Evolutionary conservation across 2,888 invertebrate species (phyloP), one percentile per base, ranked within the genome.

Genomic region (Lomographa bimaculata): DNA sequence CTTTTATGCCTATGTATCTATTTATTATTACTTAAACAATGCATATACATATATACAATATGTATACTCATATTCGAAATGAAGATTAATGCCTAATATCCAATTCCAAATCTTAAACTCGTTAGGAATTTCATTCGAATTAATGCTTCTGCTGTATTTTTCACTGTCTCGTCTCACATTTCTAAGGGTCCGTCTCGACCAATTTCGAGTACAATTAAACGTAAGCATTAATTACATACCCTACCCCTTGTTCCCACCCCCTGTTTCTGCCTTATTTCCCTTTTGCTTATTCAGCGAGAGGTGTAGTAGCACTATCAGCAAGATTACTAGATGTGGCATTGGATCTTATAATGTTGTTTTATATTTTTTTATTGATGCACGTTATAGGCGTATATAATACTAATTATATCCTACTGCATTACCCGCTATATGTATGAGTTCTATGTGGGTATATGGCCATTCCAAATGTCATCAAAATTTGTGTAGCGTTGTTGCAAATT

Each of bases 221-320:
- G 82, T 81, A 77, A 83, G 83, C 84, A 86, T 84, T 86, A 83
- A 87, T 86, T 87, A 82, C 79, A 71, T 77, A 74, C 75, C 71
- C 75, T 36, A 35, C 40, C 77, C 69, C 64, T 56, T 57, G 32
- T 48, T 54, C 50, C 56, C 14, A 24, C 20, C 42, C 18, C 36
- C 56, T 56, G 59, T 60, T 52, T 71, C 72, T 64, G 75, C 73
- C 78, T 82, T 85, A 79, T 85, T 87, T 84, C 79, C 76, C 79
- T 79, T 79, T 85, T 80, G 84, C 86, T 86, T 85, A 83, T 82
- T 84, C 84, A 80, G 81, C 78, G 68, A 62, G 68, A 68, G 67
- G 60, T 60, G 61, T 64, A 57, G 55, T 50, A 40, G 40, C 45
- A 54, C 46, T 47, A 40, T 50, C 26, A 26, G 43, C 29, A 30